Conservation (phyloP, 2,113 vertebrate species). For the Lepisosteus oculatus region DNA sequence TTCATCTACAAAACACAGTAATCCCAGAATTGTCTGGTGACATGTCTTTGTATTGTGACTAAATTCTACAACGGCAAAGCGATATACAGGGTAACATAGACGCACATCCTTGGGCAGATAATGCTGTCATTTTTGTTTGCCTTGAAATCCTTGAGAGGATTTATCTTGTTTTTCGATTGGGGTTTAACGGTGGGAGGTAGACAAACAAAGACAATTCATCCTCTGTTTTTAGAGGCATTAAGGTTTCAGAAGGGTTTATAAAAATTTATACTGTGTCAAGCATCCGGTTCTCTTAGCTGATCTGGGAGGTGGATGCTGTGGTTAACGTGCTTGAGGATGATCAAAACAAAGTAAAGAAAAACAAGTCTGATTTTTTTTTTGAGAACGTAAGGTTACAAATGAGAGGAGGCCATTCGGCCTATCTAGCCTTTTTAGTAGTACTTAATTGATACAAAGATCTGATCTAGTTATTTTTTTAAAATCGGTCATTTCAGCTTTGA, state of each 20-base stretch:
- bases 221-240: neutral
- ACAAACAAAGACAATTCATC: slow-evolving; percentile 1
- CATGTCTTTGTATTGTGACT: neutral
- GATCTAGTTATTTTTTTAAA: no score
- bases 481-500: no score
- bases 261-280: neutral
- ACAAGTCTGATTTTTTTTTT: no score
- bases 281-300: neutral
- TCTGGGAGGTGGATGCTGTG: neutral
- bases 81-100: neutral
- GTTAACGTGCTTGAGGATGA: no score
- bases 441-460: no score
- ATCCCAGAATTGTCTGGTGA: neutral
- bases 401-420: no score
- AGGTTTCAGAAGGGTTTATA: neutral
- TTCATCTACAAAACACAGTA: neutral
- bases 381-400: no score
- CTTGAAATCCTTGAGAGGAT: neutral
- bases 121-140: slow-evolving; percentile 10
- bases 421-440: no score
- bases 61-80: neutral
- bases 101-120: neutral
- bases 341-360: no score
- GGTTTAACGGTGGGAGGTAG: slow-evolving; percentile 6
- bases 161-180: neutral